Base-by-base conservation (phyloP, 1,140 invertebrate genomes). In the Bombus polaris region DNA sequence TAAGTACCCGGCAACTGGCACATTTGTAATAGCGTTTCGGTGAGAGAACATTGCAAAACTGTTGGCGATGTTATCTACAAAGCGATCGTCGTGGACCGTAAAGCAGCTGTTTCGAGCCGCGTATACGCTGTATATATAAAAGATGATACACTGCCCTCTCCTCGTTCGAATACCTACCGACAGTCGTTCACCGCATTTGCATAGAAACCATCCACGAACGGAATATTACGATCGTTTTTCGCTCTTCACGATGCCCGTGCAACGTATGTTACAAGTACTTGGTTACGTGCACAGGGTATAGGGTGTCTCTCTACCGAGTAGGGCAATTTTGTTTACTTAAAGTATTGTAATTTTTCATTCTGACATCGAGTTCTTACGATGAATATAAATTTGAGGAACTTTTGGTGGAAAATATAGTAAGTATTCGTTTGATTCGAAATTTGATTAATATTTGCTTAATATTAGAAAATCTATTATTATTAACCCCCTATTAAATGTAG, bases 191-290 rank as follows among this genome's bases (percentile, higher is more conserved):
- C 47, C 86, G 77, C 83, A 90, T 90, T 90, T 90, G 81, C 89
- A 90, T 90, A 88, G 89, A 90, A 88, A 90, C 74, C 78, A 90
- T 90, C 47, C 89, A 78, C 74, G 74, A 84, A 70, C 72, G 80
- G 83, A 83, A 90, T 87, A 84, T 90, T 90, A 86, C 78, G 81
- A 86, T 88, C 89, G 89, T 90, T 82, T 88, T 86, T 88, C 73
- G 81, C 70, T 87, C 83, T 70, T 68, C 39, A 37, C 80, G 53
- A 47, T n/a, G 15, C 59, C 66, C 84, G 70, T 65, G 73, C 70
- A 47, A 86, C 83, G 42, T 77, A 85, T 82, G 87, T 83, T 86
- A 82, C 62, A 71, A 47, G 68, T 76, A 62, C 57, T 42, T 44
- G 79, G 57, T 35, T 87, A 73, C 53, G 47, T 78, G 47, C 3